Evolutionary conservation across 2,113 vertebrate genomes (phyloP).

Genomic region (Perca fluviatilis): DNA sequence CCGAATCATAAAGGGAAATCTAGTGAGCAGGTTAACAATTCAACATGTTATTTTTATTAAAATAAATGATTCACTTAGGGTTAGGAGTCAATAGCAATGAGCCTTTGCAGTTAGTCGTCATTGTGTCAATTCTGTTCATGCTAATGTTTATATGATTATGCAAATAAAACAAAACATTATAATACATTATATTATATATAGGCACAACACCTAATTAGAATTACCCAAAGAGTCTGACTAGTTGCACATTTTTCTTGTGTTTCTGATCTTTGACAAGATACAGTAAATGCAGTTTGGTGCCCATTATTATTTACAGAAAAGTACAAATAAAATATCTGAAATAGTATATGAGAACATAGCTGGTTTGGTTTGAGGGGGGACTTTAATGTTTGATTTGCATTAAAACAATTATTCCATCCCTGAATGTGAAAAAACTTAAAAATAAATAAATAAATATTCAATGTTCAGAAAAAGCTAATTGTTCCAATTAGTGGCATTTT

Average conservation of each 20-base stretch:
- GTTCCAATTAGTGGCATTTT: constrained; percentile 5
- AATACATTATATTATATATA: neutral
- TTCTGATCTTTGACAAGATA: no score
- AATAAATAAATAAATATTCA: neutral
- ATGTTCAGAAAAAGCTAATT: neutral
- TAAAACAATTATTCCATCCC: neutral
- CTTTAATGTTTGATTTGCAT: neutral
- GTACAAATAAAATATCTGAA: neutral
- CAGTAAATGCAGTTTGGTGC: neutral
- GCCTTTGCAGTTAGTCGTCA: neutral
- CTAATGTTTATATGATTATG: neutral
- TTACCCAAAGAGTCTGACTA: neutral
- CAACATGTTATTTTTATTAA: neutral
- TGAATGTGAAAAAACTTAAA: neutral
- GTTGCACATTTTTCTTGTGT: neutral
- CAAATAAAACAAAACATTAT: neutral
- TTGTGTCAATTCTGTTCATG: neutral
- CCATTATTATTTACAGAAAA: neutral
- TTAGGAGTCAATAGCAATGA: neutral
- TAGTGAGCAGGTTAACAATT: neutral
- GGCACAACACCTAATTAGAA: neutral
- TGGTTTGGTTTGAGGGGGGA: neutral
- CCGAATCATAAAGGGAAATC: neutral
- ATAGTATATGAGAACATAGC: neutral
- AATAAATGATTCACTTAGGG: neutral